These are phyloP conservation scores for Arvicanthis niloticus DNA, from an alignment of 2,113 vertebrate genomes.

Conservation along the genomic window DNA sequence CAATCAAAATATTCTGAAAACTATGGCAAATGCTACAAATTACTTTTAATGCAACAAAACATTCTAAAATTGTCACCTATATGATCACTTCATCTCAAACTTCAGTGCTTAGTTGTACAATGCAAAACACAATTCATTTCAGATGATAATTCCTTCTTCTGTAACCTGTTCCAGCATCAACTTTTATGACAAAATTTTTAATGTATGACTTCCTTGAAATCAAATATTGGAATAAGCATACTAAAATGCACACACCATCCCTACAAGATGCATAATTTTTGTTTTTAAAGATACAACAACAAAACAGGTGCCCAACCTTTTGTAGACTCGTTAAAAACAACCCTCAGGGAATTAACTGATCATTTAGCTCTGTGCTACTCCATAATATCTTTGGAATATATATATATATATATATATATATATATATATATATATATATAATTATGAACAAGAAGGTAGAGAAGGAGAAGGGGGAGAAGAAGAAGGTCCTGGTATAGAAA, in stretches of 20 bases:
- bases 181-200: constrained; percentile 49
- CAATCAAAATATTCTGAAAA: neutral
- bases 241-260: neutral
- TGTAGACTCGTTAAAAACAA: neutral
- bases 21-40: neutral
- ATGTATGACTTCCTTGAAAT: constrained; percentile 51
- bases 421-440: neutral
- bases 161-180: neutral
- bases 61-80: neutral
- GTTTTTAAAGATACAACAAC: neutral
- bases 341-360: neutral
- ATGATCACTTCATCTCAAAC: neutral
- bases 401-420: no score
- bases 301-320: neutral
- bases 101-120: neutral
- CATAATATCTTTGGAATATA: neutral
- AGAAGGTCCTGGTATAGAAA: neutral
- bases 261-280: neutral
- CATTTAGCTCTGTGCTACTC: neutral
- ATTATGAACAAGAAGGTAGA: neutral
- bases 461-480: neutral
- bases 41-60: neutral
- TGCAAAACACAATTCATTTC: constrained; percentile 37
- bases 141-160: neutral
- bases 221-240: constrained; percentile 19